These are phyloP conservation scores for Brenthis ino DNA, from an alignment of 2,888 invertebrate species.

Conservation along the genomic window DNA sequence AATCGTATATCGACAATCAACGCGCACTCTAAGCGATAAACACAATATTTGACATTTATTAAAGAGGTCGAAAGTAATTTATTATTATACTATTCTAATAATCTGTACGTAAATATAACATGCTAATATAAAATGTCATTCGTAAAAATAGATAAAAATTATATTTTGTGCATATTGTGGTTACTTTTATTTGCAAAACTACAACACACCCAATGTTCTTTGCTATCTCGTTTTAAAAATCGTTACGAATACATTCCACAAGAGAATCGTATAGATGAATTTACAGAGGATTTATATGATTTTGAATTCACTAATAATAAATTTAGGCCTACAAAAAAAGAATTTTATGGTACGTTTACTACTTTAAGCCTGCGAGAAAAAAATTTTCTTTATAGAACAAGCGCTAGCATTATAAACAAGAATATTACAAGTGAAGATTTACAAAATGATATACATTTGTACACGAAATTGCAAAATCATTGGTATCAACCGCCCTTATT, in stretches of 20 bases:
- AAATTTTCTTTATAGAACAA: not conserved
- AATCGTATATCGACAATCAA: too few relatives aligned
- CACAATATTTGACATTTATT: too few relatives aligned
- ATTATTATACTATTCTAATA: not conserved
- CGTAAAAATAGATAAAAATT: not conserved
- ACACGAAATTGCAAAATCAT: slow-evolving; percentile 2
- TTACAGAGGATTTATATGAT: slow-evolving; percentile 38
- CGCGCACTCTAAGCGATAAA: too few relatives aligned
- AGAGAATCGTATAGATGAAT: slow-evolving; percentile 16
- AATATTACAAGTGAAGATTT: not conserved
- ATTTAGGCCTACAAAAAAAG: not conserved
- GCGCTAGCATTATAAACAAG: not conserved
- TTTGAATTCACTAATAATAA: slow-evolving; percentile 33
- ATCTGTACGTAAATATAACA: slow-evolving; percentile 7
- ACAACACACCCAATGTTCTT: slow-evolving; percentile 31
- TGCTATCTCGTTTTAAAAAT: slow-evolving; percentile 41
- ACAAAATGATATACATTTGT: slow-evolving; percentile 3
- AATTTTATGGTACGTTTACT: not conserved
- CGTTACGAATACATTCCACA: slow-evolving; percentile 41
- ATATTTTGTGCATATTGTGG: not conserved
- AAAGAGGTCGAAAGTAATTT: not conserved
- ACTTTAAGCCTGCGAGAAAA: slow-evolving; percentile 2
- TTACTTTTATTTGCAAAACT: slow-evolving; percentile 12
- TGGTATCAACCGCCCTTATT: slow-evolving; percentile 17
- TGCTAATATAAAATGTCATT: slow-evolving; percentile 4